These are phyloP conservation scores for Tiliacea aurago DNA, from an alignment of 2,888 invertebrate genomes.

Conservation along the genomic window DNA sequence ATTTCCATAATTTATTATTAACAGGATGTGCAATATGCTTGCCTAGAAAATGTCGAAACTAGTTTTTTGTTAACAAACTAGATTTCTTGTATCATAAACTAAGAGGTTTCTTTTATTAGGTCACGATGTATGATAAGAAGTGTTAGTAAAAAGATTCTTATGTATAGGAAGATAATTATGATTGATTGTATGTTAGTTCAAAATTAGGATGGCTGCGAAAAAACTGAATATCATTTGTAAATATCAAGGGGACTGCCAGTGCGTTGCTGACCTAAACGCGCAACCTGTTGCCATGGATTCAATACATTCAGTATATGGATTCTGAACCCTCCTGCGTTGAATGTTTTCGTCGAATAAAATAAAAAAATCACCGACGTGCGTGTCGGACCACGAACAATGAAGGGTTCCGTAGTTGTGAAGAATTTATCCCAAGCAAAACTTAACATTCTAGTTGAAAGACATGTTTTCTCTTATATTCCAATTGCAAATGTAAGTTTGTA, in stretches of 20 bases:
- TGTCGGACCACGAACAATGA: no score
- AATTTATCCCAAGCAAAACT: no score
- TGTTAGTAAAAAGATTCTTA: slow-evolving; percentile 33
- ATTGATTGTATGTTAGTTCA: slow-evolving; percentile 25
- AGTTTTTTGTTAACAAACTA: slow-evolving; percentile 18
- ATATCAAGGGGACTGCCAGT: not conserved
- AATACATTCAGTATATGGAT: no score
- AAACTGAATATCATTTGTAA: not conserved
- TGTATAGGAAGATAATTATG: slow-evolving; percentile 20
- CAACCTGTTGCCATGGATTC: no score
- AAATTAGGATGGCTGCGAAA: not conserved
- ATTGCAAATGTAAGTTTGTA: no score
- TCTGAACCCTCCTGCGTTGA: no score
- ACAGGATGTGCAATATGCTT: slow-evolving; percentile 10
- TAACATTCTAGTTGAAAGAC: no score
- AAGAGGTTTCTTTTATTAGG: slow-evolving; percentile 18
- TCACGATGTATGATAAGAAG: slow-evolving; percentile 39
- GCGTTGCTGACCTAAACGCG: not conserved
- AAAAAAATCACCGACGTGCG: no score
- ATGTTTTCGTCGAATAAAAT: no score
- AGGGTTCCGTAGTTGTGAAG: no score
- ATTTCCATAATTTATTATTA: slow-evolving; percentile 1
- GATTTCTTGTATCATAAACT: slow-evolving; percentile 2
- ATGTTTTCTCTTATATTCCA: no score
- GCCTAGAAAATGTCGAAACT: not conserved